Percentiles rank a stretch among this genome's conserved stretches.
These are phyloP conservation scores for Ispidina picta DNA, from an alignment of 2,797 vertebrate genomes.

Conservation along the genomic window DNA sequence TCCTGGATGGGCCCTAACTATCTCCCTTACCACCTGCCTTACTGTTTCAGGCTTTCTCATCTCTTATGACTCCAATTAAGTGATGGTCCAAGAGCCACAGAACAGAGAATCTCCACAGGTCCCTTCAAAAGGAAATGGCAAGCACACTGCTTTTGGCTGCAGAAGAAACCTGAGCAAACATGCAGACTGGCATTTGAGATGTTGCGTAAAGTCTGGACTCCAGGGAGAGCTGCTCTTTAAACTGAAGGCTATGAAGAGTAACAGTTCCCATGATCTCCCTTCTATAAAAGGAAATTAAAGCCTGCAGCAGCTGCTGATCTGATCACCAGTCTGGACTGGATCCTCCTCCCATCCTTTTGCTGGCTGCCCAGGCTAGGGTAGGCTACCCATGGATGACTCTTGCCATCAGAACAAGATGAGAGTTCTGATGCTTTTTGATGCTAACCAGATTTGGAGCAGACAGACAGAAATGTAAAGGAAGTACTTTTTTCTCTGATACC, in stretches of 20 bases:
- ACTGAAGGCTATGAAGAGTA: background rate
- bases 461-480: background rate
- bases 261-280: conserved; percentile 28
- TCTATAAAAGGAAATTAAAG: conserved; percentile 59
- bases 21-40: no score
- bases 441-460: background rate
- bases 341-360: background rate
- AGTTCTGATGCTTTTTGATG: background rate
- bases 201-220: background rate
- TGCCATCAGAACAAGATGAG: background rate
- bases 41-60: background rate
- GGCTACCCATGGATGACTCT: background rate
- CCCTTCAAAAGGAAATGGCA: background rate
- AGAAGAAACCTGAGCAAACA: background rate
- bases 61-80: background rate
- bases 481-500: fast-evolving
- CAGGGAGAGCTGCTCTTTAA: background rate
- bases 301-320: conserved; percentile 33
- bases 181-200: fast-evolving
- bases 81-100: background rate
- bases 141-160: background rate
- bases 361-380: background rate
- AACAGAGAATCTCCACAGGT: background rate
- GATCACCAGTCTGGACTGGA: background rate
- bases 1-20: no score